phyloP scores from a whole-genome alignment of 1,140 invertebrate genomes.

The Papilio xuthus region DNA sequence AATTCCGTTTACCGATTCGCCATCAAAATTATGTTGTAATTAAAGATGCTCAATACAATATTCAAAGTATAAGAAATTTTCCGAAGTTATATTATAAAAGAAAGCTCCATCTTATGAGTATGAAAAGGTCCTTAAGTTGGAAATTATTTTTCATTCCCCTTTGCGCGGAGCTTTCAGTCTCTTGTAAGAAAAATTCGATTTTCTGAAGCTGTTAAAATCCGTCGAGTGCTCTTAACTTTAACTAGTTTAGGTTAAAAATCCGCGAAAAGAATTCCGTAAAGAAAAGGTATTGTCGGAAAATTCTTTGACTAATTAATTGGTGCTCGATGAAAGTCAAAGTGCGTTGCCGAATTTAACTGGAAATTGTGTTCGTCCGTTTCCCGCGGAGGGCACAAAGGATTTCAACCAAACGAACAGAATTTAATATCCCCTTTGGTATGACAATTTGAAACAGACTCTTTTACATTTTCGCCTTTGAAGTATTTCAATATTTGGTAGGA shows the following conservation, averaged over 20 bases:
- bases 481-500: not conserved
- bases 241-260: slow-evolving; percentile 9
- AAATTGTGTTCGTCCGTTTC: not conserved
- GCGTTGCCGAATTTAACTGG: slow-evolving; percentile 19
- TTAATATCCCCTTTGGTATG: slow-evolving; percentile 42
- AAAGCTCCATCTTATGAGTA: slow-evolving; percentile 9
- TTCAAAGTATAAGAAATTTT: not conserved
- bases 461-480: slow-evolving; percentile 3
- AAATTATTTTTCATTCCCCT: slow-evolving; percentile 12
- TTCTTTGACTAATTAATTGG: slow-evolving; percentile 31
- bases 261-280: slow-evolving; percentile 5
- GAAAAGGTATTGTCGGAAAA: slow-evolving; percentile 22
- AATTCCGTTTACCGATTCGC: not conserved
- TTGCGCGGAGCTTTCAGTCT: not conserved
- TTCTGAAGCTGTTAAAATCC: slow-evolving; percentile 9
- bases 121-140: not conserved
- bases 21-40: not conserved
- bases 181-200: slow-evolving; percentile 10
- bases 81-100: not conserved
- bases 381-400: slow-evolving; percentile 43
- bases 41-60: not conserved
- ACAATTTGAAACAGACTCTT: slow-evolving; percentile 42
- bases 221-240: slow-evolving; percentile 11
- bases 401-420: slow-evolving; percentile 45
- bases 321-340: slow-evolving; percentile 21